Evolutionary conservation across 2,797 vertebrate species (phyloP), one percentile per base, ranked within the genome.

Genomic region (Hirundo rustica): DNA sequence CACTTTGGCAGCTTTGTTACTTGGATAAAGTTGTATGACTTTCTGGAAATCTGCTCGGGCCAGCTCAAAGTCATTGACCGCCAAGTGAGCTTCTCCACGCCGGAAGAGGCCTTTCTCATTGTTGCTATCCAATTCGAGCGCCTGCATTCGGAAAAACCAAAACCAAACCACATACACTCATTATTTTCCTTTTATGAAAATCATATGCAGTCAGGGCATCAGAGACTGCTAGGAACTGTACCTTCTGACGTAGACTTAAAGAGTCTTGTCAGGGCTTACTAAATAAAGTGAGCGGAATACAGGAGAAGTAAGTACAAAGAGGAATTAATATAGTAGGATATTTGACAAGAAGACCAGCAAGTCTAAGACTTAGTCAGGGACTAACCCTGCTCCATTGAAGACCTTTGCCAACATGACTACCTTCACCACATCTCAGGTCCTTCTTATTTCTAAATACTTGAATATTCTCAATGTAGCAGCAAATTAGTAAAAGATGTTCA

Each of bases 81-180:
- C 98, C 81, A 99, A 98, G 77, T 98, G 98, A 0, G 99, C 99
- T 96, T 99, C 99, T 13, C 99, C 99, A 40, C 98, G 98, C 72
- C 99, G 98, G 97, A 99, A 99, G 57, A 99, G 98, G 18, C 99
- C 99, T 96, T 99, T 99, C 96, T 99, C 99, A 9, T 98, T 99
- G 92, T 96, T 98, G 67, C 96, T 86, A 65, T 99, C 99, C 93
- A 99, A 83, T 61, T 99, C 98, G 4, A 99, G 96, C 13, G 99
- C 99, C 99, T 99, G 51, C 17, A 48, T 58, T 83, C 4, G 34
- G 50, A 83, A 51, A 34, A 70, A 7, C 7, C 7, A 44, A 67
- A 57, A 13, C 5, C 47, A 81, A 27, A 5, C 4, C 47, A 42
- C 14, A 7, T 14, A 40, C 48, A 60, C 25, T 7, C 55, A 73